Conservation (phyloP, 2,888 invertebrate species). For the Itoplectis maculator region DNA sequence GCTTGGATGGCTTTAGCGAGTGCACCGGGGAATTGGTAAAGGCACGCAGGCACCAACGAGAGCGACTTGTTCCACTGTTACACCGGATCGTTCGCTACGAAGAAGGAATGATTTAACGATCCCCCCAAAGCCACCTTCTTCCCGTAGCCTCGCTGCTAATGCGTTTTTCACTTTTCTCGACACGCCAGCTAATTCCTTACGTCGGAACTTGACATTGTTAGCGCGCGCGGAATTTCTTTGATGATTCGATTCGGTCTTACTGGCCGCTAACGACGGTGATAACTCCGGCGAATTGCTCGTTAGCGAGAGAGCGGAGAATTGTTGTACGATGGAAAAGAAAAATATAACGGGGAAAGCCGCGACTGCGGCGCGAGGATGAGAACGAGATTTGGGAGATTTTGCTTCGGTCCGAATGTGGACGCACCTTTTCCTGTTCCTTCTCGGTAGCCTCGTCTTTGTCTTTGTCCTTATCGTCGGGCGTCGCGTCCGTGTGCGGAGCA, state of each 20-base stretch:
- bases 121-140: too few relatives aligned
- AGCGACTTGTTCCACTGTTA: slow-evolving; percentile 26
- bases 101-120: slow-evolving; percentile 56
- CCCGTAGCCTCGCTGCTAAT: slow-evolving; percentile 12
- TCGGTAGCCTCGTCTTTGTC: slow-evolving; percentile 89
- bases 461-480: slow-evolving; percentile 88
- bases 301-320: background rate
- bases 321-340: background rate
- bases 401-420: slow-evolving; percentile 18
- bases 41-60: slow-evolving; percentile 51
- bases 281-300: slow-evolving; percentile 8
- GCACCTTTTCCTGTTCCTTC: slow-evolving; percentile 89
- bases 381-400: too few relatives aligned
- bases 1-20: too few relatives aligned
- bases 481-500: slow-evolving; percentile 87
- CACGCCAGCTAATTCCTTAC: slow-evolving; percentile 59
- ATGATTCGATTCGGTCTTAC: slow-evolving; percentile 32
- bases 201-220: slow-evolving; percentile 58
- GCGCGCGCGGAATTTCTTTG: slow-evolving; percentile 58
- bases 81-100: slow-evolving; percentile 40
- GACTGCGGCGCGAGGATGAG: too few relatives aligned
- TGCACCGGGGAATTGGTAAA: slow-evolving; percentile 45
- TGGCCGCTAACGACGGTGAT: slow-evolving; percentile 9
- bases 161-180: slow-evolving; percentile 43
- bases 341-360: too few relatives aligned